phyloP scores from a whole-genome alignment of 1,140 invertebrate species.

The Oedothorax gibbosus region DNA sequence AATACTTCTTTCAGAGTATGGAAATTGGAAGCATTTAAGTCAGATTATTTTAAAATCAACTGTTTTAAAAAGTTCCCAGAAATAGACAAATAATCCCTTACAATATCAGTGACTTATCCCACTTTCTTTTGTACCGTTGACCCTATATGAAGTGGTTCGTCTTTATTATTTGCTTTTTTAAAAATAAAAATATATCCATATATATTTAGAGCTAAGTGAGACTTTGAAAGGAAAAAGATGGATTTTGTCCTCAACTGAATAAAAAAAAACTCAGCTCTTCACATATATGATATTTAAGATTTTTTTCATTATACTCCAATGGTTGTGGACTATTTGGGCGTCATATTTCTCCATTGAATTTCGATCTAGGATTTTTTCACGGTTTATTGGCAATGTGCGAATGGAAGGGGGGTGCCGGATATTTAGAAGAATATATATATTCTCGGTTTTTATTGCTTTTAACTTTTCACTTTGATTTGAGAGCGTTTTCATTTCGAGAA shows the following conservation, averaged over 20 bases:
- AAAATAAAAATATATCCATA: slow-evolving; percentile 40
- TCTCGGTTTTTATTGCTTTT: slow-evolving; percentile 23
- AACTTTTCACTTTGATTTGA: slow-evolving; percentile 44
- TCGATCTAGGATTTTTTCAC: slow-evolving; percentile 51
- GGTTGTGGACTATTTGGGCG: slow-evolving; percentile 40
- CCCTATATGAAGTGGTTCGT: slow-evolving; percentile 14
- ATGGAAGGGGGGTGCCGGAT: slow-evolving; percentile 8
- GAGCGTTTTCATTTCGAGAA: slow-evolving; percentile 9
- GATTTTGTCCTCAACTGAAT: slow-evolving; percentile 34
- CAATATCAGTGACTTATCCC: neutral
- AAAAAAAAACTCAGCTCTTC: slow-evolving; percentile 7
- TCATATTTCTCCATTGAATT: slow-evolving; percentile 59
- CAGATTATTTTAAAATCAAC: too few species aligned
- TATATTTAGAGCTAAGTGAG: slow-evolving; percentile 56
- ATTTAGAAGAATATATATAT: slow-evolving; percentile 55
- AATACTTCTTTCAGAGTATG: too few species aligned
- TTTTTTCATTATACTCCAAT: slow-evolving; percentile 27
- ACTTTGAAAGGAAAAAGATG: slow-evolving; percentile 46
- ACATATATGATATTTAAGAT: slow-evolving; percentile 35
- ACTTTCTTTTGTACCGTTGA: neutral
- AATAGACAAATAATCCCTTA: neutral
- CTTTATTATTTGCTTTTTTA: slow-evolving; percentile 40
- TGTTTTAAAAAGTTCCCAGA: too few species aligned
- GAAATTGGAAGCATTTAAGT: too few species aligned
- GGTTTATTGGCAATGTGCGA: slow-evolving; percentile 54